These are phyloP conservation scores for Apodemia mormo DNA, from an alignment of 2,888 invertebrate genomes.

Conservation along the genomic window DNA sequence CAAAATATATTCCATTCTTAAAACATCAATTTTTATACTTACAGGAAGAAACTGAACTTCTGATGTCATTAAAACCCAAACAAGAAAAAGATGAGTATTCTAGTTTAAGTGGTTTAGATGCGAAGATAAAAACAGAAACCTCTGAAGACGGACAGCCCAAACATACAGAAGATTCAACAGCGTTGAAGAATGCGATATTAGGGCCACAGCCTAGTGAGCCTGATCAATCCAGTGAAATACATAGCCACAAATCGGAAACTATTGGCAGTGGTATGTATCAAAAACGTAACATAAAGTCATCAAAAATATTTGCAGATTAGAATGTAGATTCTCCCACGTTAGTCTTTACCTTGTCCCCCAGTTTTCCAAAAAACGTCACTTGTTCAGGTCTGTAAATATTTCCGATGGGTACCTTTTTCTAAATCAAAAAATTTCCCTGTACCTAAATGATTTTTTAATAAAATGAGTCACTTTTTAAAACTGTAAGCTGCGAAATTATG, in stretches of 20 bases:
- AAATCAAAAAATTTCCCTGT: no score
- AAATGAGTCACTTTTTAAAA: no score
- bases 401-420: no score
- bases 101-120: conserved; percentile 43
- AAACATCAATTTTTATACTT: conserved; percentile 27
- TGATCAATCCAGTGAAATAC: conserved; percentile 51
- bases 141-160: conserved; percentile 60
- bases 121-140: conserved; percentile 58
- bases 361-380: no score
- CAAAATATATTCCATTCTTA: no score
- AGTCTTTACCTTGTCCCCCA: no score
- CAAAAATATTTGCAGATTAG: no score
- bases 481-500: no score
- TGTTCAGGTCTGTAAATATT: no score
- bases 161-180: conserved; percentile 73
- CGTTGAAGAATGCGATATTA: conserved; percentile 70
- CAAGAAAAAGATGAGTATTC: conserved; percentile 78
- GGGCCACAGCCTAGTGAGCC: conserved; percentile 63
- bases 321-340: no score
- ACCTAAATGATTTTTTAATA: no score
- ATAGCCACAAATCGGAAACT: conserved; percentile 61
- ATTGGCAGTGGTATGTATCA: conserved; percentile 54
- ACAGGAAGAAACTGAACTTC: conserved; percentile 87
- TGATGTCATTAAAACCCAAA: conserved; percentile 85
- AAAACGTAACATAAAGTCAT: no score